Percentiles rank a stretch among this genome's conserved stretches.
Evolutionary conservation across 1,140 invertebrate genomes (phyloP).

Genomic region (Sipha flava): DNA sequence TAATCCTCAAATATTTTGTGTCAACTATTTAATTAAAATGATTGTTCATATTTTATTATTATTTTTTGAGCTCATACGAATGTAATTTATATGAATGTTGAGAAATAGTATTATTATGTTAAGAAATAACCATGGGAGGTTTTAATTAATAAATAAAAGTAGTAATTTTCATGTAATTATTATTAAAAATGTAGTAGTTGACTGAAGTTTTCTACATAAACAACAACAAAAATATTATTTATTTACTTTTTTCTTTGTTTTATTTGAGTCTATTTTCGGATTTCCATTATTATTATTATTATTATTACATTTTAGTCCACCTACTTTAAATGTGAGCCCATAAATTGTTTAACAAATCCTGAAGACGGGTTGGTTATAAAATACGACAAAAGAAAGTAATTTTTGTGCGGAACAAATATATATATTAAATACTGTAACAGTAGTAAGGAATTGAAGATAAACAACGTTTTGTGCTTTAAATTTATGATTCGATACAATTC

Average conservation of each 20-base stretch:
- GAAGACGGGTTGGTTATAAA: background rate
- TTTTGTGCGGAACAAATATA: background rate
- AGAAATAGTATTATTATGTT: background rate
- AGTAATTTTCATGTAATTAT: background rate
- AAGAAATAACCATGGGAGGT: background rate
- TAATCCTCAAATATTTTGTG: no score
- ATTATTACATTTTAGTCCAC: constrained; percentile 10
- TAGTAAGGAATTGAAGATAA: background rate
- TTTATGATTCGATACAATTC: background rate
- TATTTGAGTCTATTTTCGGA: background rate
- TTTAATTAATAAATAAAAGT: background rate
- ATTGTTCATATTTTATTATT: background rate
- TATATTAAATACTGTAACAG: background rate
- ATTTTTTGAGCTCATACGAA: background rate
- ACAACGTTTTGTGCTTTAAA: background rate
- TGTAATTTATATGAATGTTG: background rate
- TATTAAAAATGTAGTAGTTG: background rate
- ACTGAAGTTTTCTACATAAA: background rate
- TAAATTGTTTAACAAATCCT: constrained; percentile 25
- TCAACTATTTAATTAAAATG: no score
- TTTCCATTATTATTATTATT: constrained; percentile 13
- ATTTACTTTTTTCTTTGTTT: background rate
- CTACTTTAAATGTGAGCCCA: constrained; percentile 14
- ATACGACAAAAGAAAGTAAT: constrained; percentile 8
- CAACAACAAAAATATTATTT: background rate